Conservation (phyloP, 2,797 vertebrate species). For the Catharus ustulatus region DNA sequence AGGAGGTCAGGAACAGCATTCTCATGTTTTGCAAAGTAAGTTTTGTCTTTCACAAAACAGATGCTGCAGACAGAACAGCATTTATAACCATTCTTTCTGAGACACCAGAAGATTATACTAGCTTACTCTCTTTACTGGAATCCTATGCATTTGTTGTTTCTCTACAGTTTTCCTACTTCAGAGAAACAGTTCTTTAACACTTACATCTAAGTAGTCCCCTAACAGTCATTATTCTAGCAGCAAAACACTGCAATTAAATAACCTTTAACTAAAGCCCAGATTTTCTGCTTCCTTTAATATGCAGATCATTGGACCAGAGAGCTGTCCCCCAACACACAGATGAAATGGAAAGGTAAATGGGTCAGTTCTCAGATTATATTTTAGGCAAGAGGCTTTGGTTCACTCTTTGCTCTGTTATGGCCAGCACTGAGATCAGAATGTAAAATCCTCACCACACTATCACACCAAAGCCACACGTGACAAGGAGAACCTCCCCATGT, state of each 20-base stretch:
- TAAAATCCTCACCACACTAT: not conserved
- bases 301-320: not conserved
- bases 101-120: not conserved
- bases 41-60: constrained; percentile 54
- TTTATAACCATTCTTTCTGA: constrained; percentile 24
- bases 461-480: not conserved
- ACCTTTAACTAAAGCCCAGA: not conserved
- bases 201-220: not conserved
- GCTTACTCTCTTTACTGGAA: not conserved
- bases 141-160: not conserved
- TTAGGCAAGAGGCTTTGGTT: not conserved
- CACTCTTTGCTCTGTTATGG: not conserved
- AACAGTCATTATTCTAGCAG: not conserved
- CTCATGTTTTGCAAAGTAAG: constrained; percentile 58
- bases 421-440: not conserved
- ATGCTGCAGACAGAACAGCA: constrained; percentile 29
- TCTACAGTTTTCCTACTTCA: not conserved
- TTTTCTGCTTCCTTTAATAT: not conserved
- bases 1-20: constrained; percentile 35
- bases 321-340: not conserved
- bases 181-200: not conserved
- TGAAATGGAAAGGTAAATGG: not conserved
- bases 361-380: not conserved
- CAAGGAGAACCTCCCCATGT: not conserved
- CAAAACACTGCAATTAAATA: not conserved